Base-by-base conservation (phyloP, 1,140 invertebrate species). In the Plutomurus gul region DNA sequence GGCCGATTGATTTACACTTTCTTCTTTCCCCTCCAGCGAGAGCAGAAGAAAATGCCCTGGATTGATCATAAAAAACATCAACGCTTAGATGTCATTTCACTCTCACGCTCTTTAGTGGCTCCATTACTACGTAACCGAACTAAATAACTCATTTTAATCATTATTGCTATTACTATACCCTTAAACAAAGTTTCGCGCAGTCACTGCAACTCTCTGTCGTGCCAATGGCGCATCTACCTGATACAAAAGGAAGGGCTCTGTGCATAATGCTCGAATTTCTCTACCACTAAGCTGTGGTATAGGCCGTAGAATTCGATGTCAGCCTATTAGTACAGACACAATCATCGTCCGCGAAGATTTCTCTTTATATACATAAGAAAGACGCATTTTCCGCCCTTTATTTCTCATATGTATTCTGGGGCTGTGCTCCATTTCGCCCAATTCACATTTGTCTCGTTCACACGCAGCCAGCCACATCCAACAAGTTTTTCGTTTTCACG, bases 11-110 rank as follows among this genome's bases (percentile, higher is more conserved):
- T 82, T 81, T 30, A 75, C 75, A 39, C 27, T 60, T 18, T 40
- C 70, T 72, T 39, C 70, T 27, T 70, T 25, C 36, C 78, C 49
- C 6, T 37, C 71, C 22, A 82, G 60, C n/a, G 74, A 79, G 37
- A 84, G 75, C 11, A 84, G 77, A 3, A 84, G 81, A 49, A 84
- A 84, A 49, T 82, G 78, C 46, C 83, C 83, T 84, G 74, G 18
- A 79, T 65, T 65, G 30, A 81, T 78, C 20, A 77, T 40, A 81
- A 76, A 39, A 22, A 73, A 51, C 11, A 65, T n/a, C 56, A 65
- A 33, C 56, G 39, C 13, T 40, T 76, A 56, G 25, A 76, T 33
- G 39, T 49, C 73, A 11, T 76, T 40, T 43, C 47, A 39, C 33
- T 27, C 40, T 3, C 73, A 46, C 18, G 16, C 43, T 75, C 30